phyloP scores from a whole-genome alignment of 2,797 vertebrate species.

The Chaetodon trifasciatus region DNA sequence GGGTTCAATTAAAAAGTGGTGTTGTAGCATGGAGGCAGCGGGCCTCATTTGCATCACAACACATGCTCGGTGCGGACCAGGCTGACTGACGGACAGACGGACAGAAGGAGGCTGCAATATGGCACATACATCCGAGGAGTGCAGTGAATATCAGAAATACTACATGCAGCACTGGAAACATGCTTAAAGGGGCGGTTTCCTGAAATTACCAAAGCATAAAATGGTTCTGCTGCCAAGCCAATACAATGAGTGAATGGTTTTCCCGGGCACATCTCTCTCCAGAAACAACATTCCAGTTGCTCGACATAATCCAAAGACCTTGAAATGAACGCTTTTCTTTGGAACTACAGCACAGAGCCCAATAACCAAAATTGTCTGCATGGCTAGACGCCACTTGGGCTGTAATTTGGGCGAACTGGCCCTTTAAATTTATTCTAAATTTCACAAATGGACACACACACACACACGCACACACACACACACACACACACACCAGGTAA shows the following conservation, averaged over 20 bases:
- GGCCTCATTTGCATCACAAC: slow-evolving; percentile 79
- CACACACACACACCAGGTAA: slow-evolving; percentile 17
- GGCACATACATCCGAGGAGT: background rate
- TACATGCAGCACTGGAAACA: background rate
- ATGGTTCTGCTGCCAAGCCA: background rate
- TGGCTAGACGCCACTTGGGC: background rate
- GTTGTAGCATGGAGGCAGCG: slow-evolving; percentile 56
- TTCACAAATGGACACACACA: slow-evolving; percentile 4
- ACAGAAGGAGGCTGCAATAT: slow-evolving; percentile 27
- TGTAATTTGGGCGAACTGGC: background rate
- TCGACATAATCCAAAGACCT: background rate
- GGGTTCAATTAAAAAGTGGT: slow-evolving; percentile 83
- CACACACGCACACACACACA: slow-evolving; percentile 6
- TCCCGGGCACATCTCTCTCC: background rate
- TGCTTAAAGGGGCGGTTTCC: background rate
- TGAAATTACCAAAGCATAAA: background rate
- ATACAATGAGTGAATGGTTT: background rate
- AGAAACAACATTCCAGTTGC: background rate
- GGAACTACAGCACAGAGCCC: background rate
- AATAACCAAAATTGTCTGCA: background rate
- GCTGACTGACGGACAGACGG: slow-evolving; percentile 19
- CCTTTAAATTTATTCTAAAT: slow-evolving; percentile 8
- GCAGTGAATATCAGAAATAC: background rate
- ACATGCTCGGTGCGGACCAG: slow-evolving; percentile 55
- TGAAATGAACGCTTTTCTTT: background rate